Percentiles rank a stretch among this genome's conserved stretches.
Conservation (phyloP, 2,888 invertebrate genomes). For the Standfussiana lucernea region DNA sequence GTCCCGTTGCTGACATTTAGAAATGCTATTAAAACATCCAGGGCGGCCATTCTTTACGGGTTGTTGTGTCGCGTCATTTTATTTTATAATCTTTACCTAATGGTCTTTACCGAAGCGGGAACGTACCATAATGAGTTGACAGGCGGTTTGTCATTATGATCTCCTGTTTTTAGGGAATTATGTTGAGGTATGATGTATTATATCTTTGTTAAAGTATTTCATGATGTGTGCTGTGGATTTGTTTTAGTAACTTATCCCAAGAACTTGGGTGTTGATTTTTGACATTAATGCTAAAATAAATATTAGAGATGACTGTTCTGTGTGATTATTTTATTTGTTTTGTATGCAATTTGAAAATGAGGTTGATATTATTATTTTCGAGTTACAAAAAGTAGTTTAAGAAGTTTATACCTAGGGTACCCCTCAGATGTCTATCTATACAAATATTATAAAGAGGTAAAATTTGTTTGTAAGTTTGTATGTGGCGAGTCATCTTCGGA, state of each 20-base stretch:
- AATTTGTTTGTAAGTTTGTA: not conserved
- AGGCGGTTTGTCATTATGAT: conserved; percentile 59
- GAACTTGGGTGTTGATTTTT: not conserved
- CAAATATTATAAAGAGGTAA: too few species aligned
- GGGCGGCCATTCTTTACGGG: conserved; percentile 53
- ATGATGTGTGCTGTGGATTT: conserved; percentile 6
- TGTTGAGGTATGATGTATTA: conserved; percentile 27
- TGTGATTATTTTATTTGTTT: not conserved
- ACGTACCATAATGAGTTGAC: conserved; percentile 47
- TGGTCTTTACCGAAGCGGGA: conserved; percentile 49
- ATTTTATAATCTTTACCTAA: conserved; percentile 65
- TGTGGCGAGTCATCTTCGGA: not conserved
- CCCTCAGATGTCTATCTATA: too few species aligned
- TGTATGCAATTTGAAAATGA: not conserved
- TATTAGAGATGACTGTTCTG: not conserved
- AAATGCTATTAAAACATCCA: conserved; percentile 76
- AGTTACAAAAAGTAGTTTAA: not conserved
- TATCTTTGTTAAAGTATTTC: conserved; percentile 22
- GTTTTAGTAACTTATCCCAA: not conserved
- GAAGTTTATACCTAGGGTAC: too few species aligned
- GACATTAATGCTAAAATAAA: not conserved
- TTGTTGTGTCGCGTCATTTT: conserved; percentile 37
- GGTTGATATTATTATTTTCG: not conserved
- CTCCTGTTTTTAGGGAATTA: conserved; percentile 40
- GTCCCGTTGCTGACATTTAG: conserved; percentile 77